Percentiles rank a stretch among this genome's conserved stretches.
phyloP scores from a whole-genome alignment of 1,140 invertebrate genomes.

The Drosophila nebulosa region DNA sequence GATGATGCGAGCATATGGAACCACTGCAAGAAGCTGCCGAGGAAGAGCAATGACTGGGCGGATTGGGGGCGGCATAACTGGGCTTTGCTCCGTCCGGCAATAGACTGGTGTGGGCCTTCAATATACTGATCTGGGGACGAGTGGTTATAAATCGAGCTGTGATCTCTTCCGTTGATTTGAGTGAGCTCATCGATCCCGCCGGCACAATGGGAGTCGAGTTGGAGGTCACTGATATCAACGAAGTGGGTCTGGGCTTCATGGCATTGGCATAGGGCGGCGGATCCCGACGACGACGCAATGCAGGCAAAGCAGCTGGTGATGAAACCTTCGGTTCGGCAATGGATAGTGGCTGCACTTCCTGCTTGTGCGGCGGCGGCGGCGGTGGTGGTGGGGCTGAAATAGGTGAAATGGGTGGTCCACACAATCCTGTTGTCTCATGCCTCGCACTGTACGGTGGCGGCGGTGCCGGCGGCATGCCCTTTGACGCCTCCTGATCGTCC shows the following conservation, averaged over 20 bases:
- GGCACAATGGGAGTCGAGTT: constrained; percentile 32
- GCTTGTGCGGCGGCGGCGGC: constrained; percentile 31
- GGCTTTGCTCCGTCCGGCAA: constrained; percentile 82
- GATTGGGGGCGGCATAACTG: constrained; percentile 82
- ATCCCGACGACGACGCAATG: constrained; percentile 65
- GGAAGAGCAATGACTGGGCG: constrained; percentile 77
- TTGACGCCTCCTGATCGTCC: constrained; percentile 57
- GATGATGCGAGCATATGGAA: constrained; percentile 66
- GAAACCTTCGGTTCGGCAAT: constrained; percentile 27
- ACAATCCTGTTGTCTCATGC: constrained; percentile 77
- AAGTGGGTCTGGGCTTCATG: constrained; percentile 80
- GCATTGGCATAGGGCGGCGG: constrained; percentile 83
- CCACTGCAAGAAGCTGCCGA: constrained; percentile 67
- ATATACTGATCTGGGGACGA: constrained; percentile 85
- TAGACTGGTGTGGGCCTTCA: constrained; percentile 85
- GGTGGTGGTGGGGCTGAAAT: constrained; percentile 31
- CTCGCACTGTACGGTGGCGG: constrained; percentile 82
- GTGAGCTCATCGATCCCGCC: constrained; percentile 59
- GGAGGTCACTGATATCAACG: constrained; percentile 69
- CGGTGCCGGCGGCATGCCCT: constrained; percentile 78
- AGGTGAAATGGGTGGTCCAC: constrained; percentile 63
- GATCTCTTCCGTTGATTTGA: constrained; percentile 83
- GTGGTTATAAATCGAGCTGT: constrained; percentile 86
- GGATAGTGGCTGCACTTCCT: constrained; percentile 24
- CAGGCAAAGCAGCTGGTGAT: constrained; percentile 16